phyloP scores from a whole-genome alignment of 2,113 vertebrate species.

The Globicephala melas region DNA sequence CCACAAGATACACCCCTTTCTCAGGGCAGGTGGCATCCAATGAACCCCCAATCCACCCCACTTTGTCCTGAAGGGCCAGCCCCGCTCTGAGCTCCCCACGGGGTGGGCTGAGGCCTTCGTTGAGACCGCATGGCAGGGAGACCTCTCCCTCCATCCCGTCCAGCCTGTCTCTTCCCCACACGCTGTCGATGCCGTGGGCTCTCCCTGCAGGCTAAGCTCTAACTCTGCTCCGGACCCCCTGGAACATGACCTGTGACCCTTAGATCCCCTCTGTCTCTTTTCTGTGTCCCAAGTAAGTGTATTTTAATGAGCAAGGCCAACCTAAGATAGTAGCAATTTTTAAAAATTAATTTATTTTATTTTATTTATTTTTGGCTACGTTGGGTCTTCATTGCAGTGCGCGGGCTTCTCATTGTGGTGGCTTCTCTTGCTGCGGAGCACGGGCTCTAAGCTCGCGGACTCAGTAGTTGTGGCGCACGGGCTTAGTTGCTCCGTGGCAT shows the following conservation, averaged over 20 bases:
- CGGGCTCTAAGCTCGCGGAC: too few species aligned
- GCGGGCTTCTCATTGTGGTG: too few species aligned
- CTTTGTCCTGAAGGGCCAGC: background rate
- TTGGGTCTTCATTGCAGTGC: too few species aligned
- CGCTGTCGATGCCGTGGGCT: fast-evolving
- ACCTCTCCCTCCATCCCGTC: too few species aligned
- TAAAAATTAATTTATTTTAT: too few species aligned
- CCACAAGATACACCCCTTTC: background rate
- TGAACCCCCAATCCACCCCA: background rate
- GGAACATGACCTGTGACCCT: background rate
- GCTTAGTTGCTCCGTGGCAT: too few species aligned
- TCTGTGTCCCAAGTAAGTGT: background rate
- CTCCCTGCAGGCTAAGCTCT: background rate
- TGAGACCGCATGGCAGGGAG: background rate
- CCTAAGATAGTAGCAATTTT: background rate
- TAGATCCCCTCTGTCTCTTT: background rate
- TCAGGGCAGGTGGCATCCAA: fast-evolving
- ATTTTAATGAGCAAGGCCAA: background rate
- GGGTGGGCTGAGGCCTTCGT: background rate
- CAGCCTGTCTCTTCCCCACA: background rate
- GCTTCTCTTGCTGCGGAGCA: too few species aligned
- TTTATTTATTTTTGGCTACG: too few species aligned
- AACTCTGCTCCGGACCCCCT: background rate
- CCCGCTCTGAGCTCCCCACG: background rate
- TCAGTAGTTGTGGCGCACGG: too few species aligned